Evolutionary conservation across 2,888 invertebrate genomes (phyloP).

Genomic region (Apamea anceps): DNA sequence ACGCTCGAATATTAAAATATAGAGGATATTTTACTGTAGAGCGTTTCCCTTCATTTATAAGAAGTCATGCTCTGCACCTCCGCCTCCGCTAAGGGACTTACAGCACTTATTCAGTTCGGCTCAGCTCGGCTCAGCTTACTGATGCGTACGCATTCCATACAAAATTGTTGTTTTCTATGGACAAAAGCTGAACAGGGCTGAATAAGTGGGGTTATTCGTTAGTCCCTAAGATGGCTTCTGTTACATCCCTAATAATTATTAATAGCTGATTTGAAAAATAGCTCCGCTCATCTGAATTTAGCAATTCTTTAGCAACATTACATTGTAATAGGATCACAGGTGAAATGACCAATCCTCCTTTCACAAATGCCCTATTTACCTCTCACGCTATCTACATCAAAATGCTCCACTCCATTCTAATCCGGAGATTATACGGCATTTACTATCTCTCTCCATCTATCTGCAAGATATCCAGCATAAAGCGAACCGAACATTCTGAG

Average conservation of each 20-base stretch:
- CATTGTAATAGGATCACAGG: neutral
- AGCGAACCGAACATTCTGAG: conserved; percentile 42
- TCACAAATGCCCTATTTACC: neutral
- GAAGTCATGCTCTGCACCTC: neutral
- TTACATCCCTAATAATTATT: neutral
- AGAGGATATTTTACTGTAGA: neutral
- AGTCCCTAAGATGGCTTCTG: neutral
- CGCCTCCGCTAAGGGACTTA: neutral
- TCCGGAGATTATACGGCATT: conserved; percentile 26
- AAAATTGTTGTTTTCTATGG: no score
- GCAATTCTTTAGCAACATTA: neutral
- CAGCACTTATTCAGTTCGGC: no score
- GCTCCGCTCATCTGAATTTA: no score
- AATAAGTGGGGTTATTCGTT: no score
- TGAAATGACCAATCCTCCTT: neutral
- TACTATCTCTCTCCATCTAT: conserved; percentile 19
- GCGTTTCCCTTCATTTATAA: neutral
- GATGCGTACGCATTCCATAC: no score
- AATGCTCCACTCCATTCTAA: conserved; percentile 13
- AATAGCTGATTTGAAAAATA: neutral
- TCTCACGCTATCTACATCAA: conserved; percentile 11
- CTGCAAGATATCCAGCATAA: conserved; percentile 24
- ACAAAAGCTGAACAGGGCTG: no score
- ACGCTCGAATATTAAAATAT: no score
- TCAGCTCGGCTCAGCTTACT: no score